Base-by-base conservation (phyloP, 64 coral and sea anemone genomes). In the Cladopsammia gracilis region DNA sequence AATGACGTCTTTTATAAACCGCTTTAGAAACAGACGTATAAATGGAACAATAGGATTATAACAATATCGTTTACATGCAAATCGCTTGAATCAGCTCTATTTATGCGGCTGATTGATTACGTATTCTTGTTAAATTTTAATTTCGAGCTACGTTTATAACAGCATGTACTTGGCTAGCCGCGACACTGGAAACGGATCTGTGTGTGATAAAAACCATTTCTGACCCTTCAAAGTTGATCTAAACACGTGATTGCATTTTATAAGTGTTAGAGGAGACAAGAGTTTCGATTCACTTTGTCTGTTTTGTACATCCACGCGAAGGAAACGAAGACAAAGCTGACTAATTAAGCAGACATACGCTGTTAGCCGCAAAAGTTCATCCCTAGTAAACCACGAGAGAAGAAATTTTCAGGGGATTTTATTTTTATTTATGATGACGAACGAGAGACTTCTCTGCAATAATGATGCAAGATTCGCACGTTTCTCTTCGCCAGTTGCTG, bases 1-100 rank as follows among this genome's bases (percentile, higher is more conserved):
- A 64, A 65, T 68, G 80, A 84, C 80, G 80, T 84, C 62, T 50
- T 48, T 84, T 48, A 64, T 67, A 82, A 62, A 62, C 58, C 26
- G 60, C 80, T 84, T 84, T 84, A 19, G 80, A 67, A 84, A 84
- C 19, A 24, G 47, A 68, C 26, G 53, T 56, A 56, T 23, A 23
- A 50, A 49, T 12, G 43, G 45, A 22, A 66, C 60, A 84, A 67
- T 49, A 47, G 62, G 61, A 49, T 79, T 79, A 84, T 5, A 34
- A 79, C 54, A 79, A 79, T 79, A 59, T 54, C 62, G 62, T 67
- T 67, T 66, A 66, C 80, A 84, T 84, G 80, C 58, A 84, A 68
- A 68, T 51, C 20, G 60, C 18, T 50, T 84, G 20, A 67, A 68
- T 84, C 4, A 47, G 25, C 14, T 48, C 26, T 84, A 61, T 67